phyloP scores from a whole-genome alignment of 2,888 invertebrate species.

The Lasius fuliginosus region DNA sequence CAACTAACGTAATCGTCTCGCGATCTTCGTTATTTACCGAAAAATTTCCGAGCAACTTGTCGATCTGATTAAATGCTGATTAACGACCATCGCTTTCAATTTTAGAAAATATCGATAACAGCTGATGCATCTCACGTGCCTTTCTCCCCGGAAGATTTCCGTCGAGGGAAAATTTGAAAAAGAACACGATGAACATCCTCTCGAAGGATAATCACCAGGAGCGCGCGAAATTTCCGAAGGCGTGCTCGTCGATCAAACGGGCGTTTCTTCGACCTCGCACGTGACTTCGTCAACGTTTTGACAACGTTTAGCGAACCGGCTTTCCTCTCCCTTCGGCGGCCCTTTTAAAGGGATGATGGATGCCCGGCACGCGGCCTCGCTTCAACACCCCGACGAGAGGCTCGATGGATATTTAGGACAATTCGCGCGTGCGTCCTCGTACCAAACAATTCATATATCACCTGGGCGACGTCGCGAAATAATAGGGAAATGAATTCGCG shows the following conservation, averaged over 20 bases:
- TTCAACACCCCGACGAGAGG: constrained; percentile 50
- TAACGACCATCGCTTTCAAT: not conserved
- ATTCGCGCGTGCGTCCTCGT: constrained; percentile 74
- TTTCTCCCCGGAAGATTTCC: not conserved
- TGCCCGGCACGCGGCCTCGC: constrained; percentile 85
- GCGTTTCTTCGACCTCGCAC: constrained; percentile 73
- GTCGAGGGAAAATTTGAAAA: constrained; percentile 10
- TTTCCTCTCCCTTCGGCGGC: constrained; percentile 69
- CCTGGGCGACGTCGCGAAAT: constrained; percentile 84
- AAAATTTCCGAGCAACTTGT: not conserved
- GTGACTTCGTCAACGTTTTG: constrained; percentile 79
- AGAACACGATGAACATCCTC: constrained; percentile 1
- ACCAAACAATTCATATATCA: constrained; percentile 86
- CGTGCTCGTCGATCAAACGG: constrained; percentile 70
- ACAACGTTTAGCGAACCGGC: constrained; percentile 76
- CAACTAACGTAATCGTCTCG: constrained; percentile 74
- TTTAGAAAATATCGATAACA: not conserved
- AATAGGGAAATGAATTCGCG: constrained; percentile 86
- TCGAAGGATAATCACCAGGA: not conserved
- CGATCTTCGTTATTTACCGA: constrained; percentile 77
- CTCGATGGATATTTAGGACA: constrained; percentile 73
- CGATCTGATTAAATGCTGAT: not conserved
- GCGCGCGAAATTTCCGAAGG: constrained; percentile 41
- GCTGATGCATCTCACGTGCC: not conserved
- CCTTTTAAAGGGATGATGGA: constrained; percentile 85